These are phyloP conservation scores for Gulo gulo DNA, from an alignment of 2,113 vertebrate genomes.

Conservation along the genomic window DNA sequence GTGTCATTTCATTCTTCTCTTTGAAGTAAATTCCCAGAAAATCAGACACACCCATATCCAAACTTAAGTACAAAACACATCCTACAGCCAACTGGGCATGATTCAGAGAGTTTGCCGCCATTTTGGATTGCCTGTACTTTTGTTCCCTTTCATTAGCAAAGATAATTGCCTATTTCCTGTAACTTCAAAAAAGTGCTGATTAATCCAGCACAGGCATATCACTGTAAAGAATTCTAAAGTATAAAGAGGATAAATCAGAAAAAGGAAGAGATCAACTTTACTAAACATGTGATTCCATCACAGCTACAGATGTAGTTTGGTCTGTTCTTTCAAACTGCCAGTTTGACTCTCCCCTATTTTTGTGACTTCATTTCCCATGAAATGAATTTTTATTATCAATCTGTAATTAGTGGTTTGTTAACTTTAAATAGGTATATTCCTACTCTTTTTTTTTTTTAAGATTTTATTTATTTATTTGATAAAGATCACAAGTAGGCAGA, in stretches of 20 bases:
- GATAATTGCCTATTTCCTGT: background rate
- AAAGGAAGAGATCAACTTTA: background rate
- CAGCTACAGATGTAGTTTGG: background rate
- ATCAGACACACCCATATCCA: slow-evolving; percentile 45
- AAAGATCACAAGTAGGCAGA: too few species aligned
- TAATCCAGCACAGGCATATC: background rate
- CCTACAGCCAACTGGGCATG: slow-evolving; percentile 38
- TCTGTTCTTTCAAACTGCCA: background rate
- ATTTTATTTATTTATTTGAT: too few species aligned
- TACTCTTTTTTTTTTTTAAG: background rate
- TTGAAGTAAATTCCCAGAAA: slow-evolving; percentile 75
- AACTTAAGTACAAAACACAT: slow-evolving; percentile 56
- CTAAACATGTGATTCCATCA: background rate
- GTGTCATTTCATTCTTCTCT: slow-evolving; percentile 62
- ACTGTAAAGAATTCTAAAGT: background rate
- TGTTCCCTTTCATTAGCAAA: background rate
- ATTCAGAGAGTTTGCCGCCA: background rate
- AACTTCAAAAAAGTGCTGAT: background rate
- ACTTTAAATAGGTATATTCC: background rate
- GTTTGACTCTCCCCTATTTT: background rate
- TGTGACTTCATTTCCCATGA: background rate
- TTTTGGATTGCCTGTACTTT: background rate
- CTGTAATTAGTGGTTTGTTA: background rate
- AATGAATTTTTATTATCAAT: background rate
- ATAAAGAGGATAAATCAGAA: background rate